These are phyloP conservation scores for Anthoscopus minutus DNA, from an alignment of 2,113 vertebrate species.

Conservation along the genomic window DNA sequence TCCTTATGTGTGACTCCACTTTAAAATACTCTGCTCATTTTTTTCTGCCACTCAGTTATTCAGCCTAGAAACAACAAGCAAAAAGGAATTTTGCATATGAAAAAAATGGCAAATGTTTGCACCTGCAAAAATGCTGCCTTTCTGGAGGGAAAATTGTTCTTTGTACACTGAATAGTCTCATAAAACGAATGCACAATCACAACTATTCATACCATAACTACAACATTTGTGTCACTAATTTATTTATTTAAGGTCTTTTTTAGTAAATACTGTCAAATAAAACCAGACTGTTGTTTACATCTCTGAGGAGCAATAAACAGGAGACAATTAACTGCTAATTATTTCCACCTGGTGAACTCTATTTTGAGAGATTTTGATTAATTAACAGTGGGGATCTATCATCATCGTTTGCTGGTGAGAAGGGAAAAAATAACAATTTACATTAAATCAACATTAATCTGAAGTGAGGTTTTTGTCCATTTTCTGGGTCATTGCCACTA, in stretches of 20 bases:
- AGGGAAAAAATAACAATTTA: constrained; percentile 49
- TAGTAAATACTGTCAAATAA: constrained; percentile 50
- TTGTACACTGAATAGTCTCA: neutral
- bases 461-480: constrained; percentile 51
- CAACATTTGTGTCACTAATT: constrained; percentile 38
- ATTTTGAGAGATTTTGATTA: constrained; percentile 72
- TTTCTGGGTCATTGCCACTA: constrained; percentile 66
- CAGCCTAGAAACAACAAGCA: neutral
- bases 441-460: constrained; percentile 59
- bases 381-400: constrained; percentile 67
- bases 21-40: neutral
- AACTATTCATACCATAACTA: constrained; percentile 17
- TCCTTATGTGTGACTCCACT: neutral
- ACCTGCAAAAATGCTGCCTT: constrained; percentile 4
- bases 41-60: neutral
- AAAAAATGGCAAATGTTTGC: constrained; percentile 11
- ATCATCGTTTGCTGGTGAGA: constrained; percentile 57
- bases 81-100: neutral
- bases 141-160: neutral
- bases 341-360: constrained; percentile 74
- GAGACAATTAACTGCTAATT: constrained; percentile 72
- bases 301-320: constrained; percentile 70
- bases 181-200: neutral
- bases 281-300: constrained; percentile 58
- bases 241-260: constrained; percentile 56